Percentiles rank a stretch among this genome's conserved stretches.
These are phyloP conservation scores for Euleptes europaea DNA, from an alignment of 2,113 vertebrate species.

Conservation along the genomic window DNA sequence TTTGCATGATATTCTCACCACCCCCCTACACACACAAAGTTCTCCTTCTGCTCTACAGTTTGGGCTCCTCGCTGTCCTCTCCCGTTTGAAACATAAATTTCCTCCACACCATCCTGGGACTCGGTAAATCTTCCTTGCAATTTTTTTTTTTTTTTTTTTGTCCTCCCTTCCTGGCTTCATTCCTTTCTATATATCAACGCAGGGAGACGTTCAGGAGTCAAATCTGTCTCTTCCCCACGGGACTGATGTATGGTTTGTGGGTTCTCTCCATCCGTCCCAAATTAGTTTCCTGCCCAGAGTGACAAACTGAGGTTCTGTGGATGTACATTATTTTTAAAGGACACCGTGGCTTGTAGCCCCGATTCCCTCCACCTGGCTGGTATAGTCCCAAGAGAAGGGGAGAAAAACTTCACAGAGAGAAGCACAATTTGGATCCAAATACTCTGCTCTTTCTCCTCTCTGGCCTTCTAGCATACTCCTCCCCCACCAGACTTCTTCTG, in stretches of 20 bases:
- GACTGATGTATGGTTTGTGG: background rate
- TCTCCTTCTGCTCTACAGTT: background rate
- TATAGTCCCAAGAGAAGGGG: no score
- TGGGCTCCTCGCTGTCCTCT: background rate
- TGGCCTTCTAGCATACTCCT: background rate
- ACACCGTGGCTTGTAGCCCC: background rate
- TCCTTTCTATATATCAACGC: background rate
- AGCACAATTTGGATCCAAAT: background rate
- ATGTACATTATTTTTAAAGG: background rate
- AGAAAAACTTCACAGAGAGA: background rate
- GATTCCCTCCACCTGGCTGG: background rate
- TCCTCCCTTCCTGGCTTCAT: background rate
- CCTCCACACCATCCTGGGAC: background rate
- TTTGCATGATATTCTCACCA: background rate
- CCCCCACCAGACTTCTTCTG: background rate
- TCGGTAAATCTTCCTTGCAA: background rate
- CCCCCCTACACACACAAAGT: background rate
- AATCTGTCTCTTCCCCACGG: background rate
- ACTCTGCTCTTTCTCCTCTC: background rate
- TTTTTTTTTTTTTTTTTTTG: background rate
- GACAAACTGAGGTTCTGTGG: background rate
- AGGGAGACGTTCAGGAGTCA: background rate
- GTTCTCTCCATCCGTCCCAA: background rate
- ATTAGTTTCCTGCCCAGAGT: background rate
- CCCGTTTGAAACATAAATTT: background rate